phyloP scores from a whole-genome alignment of 2,797 vertebrate species.

The Mus minutoides region DNA sequence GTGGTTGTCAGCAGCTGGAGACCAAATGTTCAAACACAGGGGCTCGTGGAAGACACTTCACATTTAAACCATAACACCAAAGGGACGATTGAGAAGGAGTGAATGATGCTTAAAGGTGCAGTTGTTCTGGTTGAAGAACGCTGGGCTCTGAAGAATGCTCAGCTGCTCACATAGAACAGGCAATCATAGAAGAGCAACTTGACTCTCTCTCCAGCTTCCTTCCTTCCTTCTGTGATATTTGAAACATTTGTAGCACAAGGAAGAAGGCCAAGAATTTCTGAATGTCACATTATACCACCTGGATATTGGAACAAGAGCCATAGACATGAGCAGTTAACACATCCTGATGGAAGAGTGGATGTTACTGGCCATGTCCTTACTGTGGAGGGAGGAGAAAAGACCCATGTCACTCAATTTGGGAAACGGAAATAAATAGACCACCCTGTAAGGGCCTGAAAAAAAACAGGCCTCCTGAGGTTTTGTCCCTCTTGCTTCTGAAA shows the following conservation, averaged over 20 bases:
- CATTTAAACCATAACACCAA: not conserved
- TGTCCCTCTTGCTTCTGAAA: not conserved
- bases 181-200: not conserved
- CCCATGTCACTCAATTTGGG: not conserved
- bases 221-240: slow-evolving; percentile 43
- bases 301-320: not conserved
- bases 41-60: not conserved
- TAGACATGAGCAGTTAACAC: not conserved
- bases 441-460: not conserved
- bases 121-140: slow-evolving; percentile 20
- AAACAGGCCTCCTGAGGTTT: not conserved
- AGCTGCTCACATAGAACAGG: not conserved
- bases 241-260: slow-evolving; percentile 33
- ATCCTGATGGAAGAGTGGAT: not conserved
- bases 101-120: fast-evolving
- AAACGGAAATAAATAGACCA: slow-evolving; percentile 20
- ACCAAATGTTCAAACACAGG: not conserved
- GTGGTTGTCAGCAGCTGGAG: not conserved
- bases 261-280: not conserved
- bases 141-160: slow-evolving; percentile 24
- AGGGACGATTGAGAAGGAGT: not conserved
- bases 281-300: not conserved
- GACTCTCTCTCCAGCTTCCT: slow-evolving; percentile 21
- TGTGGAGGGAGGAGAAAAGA: not conserved
- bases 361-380: not conserved